Percentiles rank a stretch among this genome's conserved stretches.
phyloP scores from a whole-genome alignment of 2,113 vertebrate species.

The Megalops atlanticus region DNA sequence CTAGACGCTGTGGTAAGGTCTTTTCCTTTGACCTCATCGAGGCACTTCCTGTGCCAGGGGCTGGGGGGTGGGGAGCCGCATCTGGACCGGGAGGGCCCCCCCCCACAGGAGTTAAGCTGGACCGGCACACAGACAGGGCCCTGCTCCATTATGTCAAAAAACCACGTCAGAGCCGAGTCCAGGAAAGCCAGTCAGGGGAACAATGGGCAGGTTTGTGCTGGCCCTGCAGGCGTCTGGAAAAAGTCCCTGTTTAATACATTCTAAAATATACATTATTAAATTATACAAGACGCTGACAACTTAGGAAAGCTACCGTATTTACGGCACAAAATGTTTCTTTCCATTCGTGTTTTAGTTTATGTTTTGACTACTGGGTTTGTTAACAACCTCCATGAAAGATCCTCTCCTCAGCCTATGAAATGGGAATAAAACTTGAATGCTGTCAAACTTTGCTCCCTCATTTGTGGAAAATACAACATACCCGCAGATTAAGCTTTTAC shows the following conservation, averaged over 20 bases:
- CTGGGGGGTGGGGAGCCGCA: not conserved
- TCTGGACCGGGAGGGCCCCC: not conserved
- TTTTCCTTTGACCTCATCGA: not conserved
- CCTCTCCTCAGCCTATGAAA: not conserved
- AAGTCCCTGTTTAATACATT: not conserved
- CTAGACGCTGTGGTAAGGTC: conserved; percentile 87
- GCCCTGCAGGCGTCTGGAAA: not conserved
- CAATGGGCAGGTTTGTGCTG: not conserved
- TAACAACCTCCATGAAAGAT: not conserved
- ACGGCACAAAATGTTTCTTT: not conserved
- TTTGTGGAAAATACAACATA: not conserved
- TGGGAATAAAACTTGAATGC: not conserved
- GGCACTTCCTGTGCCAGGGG: not conserved
- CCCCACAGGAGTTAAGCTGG: not conserved
- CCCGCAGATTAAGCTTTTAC: not conserved
- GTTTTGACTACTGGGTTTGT: not conserved
- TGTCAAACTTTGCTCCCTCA: not conserved
- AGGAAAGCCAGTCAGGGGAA: not conserved
- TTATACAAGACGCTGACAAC: not conserved
- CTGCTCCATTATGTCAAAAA: not conserved
- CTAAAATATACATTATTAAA: conserved; percentile 3
- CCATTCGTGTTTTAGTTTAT: not conserved
- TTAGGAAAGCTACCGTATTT: not conserved
- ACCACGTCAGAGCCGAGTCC: not conserved
- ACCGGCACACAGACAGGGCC: too few species aligned